Percentiles rank a stretch among this genome's conserved stretches.
Evolutionary conservation across 2,797 vertebrate genomes (phyloP).

Genomic region (Chelon auratus): DNA sequence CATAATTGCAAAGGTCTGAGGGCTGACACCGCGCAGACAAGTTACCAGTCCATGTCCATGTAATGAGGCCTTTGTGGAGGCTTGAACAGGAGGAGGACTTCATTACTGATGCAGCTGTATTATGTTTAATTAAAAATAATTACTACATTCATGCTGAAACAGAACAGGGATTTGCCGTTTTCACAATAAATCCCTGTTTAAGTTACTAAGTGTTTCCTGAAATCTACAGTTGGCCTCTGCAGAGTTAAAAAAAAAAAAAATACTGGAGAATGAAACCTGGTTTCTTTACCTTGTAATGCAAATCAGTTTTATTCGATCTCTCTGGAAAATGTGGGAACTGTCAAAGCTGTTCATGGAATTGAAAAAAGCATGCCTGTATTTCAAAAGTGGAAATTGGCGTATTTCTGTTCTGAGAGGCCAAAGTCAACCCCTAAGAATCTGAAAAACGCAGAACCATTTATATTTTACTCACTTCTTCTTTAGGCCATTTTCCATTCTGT

Average conservation of each 20-base stretch:
- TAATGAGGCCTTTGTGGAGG: slow-evolving; percentile 19
- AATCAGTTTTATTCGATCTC: background rate
- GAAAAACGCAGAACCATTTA: slow-evolving; percentile 49
- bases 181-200: background rate
- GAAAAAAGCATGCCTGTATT: background rate
- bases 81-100: slow-evolving; percentile 5
- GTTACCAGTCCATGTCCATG: slow-evolving; percentile 16
- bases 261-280: background rate
- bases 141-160: background rate
- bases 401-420: slow-evolving; percentile 23
- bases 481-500: slow-evolving; percentile 30
- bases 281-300: background rate
- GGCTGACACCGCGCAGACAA: slow-evolving; percentile 32
- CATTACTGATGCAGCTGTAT: slow-evolving; percentile 3
- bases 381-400: slow-evolving; percentile 43
- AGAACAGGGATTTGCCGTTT: background rate
- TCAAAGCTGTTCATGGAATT: slow-evolving; percentile 17
- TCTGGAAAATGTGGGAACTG: slow-evolving; percentile 5
- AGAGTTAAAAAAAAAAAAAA: no score
- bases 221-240: background rate
- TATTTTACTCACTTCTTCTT: slow-evolving; percentile 37
- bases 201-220: background rate
- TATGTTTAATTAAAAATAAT: background rate
- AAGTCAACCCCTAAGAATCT: slow-evolving; percentile 40
- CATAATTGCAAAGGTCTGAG: slow-evolving; percentile 51